Conservation (phyloP, 2,113 vertebrate species). For the Corythoichthys haematopterus region DNA sequence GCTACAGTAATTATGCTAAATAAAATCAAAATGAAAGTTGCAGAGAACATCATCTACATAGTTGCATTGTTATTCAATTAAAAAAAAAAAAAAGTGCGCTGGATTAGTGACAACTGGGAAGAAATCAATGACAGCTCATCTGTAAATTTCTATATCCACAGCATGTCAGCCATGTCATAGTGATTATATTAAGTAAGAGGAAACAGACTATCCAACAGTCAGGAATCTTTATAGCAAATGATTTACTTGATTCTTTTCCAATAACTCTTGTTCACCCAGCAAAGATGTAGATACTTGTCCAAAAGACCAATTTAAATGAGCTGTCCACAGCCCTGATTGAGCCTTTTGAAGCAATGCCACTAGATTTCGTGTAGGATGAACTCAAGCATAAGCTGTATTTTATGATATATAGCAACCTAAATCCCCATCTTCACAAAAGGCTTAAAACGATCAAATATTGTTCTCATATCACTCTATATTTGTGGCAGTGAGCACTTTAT, state of each 20-base stretch:
- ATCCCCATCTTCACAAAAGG: no score
- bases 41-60: background rate
- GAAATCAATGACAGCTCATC: background rate
- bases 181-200: conserved; percentile 13
- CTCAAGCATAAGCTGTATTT: no score
- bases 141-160: conserved; percentile 6
- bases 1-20: background rate
- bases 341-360: background rate
- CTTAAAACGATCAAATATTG: no score
- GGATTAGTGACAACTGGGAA: background rate
- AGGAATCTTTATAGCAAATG: conserved; percentile 20
- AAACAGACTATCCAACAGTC: conserved; percentile 24
- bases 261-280: background rate
- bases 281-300: conserved; percentile 3
- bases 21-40: background rate
- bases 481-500: no score
- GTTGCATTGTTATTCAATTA: background rate
- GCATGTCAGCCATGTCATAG: conserved; percentile 6
- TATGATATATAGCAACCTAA: no score
- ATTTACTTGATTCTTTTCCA: conserved; percentile 9
- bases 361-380: no score
- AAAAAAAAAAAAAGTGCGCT: background rate
- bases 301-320: conserved; percentile 1
- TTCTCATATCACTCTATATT: no score
- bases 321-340: background rate